Evolutionary conservation across 2,888 invertebrate species (phyloP), one percentile per base, ranked within the genome.

Genomic region (Thera obeliscata): DNA sequence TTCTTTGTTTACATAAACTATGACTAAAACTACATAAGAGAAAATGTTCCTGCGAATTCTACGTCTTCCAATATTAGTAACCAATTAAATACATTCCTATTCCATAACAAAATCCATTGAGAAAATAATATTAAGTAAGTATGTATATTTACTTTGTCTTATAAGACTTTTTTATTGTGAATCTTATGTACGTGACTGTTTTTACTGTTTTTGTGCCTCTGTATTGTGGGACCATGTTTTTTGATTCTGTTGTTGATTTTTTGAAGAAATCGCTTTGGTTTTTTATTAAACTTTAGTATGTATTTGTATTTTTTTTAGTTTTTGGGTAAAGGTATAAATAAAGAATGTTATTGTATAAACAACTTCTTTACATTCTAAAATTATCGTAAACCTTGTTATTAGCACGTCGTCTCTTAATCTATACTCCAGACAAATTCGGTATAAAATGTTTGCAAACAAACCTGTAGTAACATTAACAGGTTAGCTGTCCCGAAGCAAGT

Each of bases 321-420:
- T 66, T 54, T 73, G 72, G 77, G 75, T 73, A 70, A 57, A 70
- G 70, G 66, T 69, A 38, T 67, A 77, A 46, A 70, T 78, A 79
- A 79, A 76, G 67, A 64, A 71, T 75, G 69, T 73, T 74, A 69
- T 64, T 60, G 58, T 67, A 66, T 56, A 38, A 46, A 11, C 22
- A 49, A 4, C 6, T 38, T n/a, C 36, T 56, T 46, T 46, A 7
- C 6, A 2, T 46, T 46, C 43, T 0, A 41, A 41, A 41, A 41
- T 4, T 22, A 22, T 22, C 22, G 22, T 22, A 22, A 22, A 22
- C 22, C 22, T 22, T 22, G 22, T 22, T 22, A 22, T 22, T 22
- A 22, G 22, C 22, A 22, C 22, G 22, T 22, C 22, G 22, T 22
- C 22, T 22, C 22, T 22, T 22, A 22, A 22, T 22, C 22, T 22